Base-by-base conservation (phyloP, 37 sponge, comb jelly and placozoan genomes). In the Agelas oroides region DNA sequence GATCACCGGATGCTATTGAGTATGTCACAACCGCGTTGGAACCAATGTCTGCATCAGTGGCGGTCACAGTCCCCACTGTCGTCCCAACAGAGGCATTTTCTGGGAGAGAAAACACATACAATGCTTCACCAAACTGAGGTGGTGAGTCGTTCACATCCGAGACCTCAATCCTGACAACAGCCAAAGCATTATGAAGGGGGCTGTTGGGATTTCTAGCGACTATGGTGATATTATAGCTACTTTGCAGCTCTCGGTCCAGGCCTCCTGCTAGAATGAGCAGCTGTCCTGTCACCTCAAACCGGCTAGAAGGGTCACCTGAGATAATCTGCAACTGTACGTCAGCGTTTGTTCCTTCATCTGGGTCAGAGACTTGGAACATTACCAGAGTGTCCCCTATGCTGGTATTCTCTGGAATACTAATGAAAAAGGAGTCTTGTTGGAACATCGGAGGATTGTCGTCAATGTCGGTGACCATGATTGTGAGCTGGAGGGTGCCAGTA, bases 141-240 rank as follows among this genome's bases (percentile, higher is more conserved):
- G 84, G 24, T 40, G 72, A 70, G 63, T 90, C 90, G 41, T 94
- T 94, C 36, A 86, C 78, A 71, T 94, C 90, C 16, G 41, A 27
- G 1, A 94, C 79, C 16, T 38, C 25, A 36, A 78, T 61, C 12
- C 23, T 30, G 8, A 78, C 40, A 32, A 25, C 30, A 24, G 73
- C 83, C 3, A 67, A 76, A 62, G 64, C 77, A 35, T 75, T 80
- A 0, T 69, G 68, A 57, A 20, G 20, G 0, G 83, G 77, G 53
- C 27, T 75, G 23, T 25, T 31, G 25, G 75, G 63, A 32, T 63
- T 39, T 34, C 56, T 19, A 2, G 67, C 70, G 1, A 74, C 24
- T 17, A 88, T 38, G 0, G 36, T 19, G 1, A 85, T 63, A 1
- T 41, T 2, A 65, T 91, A 85, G 6, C 17, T 25, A 21, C 24